Evolutionary conservation across 2,113 vertebrate genomes (phyloP), one percentile per base, ranked within the genome.

Genomic region (Chamaea fasciata): DNA sequence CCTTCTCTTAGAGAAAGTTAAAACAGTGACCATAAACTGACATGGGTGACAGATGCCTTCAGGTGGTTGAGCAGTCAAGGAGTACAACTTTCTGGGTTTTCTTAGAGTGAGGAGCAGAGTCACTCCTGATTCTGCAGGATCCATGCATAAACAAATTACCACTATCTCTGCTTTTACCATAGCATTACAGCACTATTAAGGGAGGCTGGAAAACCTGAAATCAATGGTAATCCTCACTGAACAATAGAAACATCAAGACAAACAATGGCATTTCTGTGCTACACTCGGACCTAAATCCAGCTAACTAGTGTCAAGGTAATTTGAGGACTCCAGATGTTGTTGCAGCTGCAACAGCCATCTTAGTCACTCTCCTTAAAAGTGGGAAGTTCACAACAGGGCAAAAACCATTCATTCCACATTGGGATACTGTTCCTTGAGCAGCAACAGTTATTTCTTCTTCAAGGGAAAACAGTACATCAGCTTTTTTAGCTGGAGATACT

Each of bases 291-390:
- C 31, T 85, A 91, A 84, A 89, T 80, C 35, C 74, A 91, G 65
- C 59, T 82, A 89, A 84, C 85, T 79, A 55, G 31, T 87, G 67
- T 94, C 92, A 90, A 95, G 89, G 91, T 96, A 94, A 97, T 90
- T 78, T 92, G 92, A 95, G 92, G 92, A 96, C 82, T 96, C 92
- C 88, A 96, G 87, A 92, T 96, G 92, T 96, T 97, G 87, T 93
- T 96, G 88, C 92, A 96, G 94, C 95, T 95, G 94, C 90, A 95
- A 85, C 79, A 94, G 76, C 44, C 68, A 71, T 95, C 83, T 96
- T 75, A 87, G 80, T 93, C 89, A 89, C 87, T 76, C 62, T 87
- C 42, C 53, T 86, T 75, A 56, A 83, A 94, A 91, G 44, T 62
- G 59, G 84, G 67, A 91, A 94, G 85, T 88, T 88, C 78, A 60